Evolutionary conservation across 2,797 vertebrate species (phyloP).

Genomic region (Scyliorhinus canicula): DNA sequence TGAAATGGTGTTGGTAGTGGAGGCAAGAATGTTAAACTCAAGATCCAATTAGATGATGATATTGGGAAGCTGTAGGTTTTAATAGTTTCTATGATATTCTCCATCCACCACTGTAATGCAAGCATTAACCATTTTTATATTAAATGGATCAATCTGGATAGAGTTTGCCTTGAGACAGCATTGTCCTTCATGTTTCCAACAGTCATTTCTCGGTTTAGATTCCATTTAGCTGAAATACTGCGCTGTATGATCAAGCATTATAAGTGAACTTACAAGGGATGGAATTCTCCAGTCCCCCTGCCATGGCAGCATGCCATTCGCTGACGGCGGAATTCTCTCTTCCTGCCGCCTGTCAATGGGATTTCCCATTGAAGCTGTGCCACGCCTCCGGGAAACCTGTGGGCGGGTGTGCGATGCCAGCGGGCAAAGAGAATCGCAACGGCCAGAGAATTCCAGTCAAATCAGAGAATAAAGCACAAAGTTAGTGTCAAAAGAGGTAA

Average conservation of each 20-base stretch:
- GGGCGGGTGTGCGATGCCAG: too few relatives aligned
- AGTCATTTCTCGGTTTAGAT: neutral
- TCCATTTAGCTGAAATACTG: neutral
- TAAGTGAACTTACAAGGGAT: neutral
- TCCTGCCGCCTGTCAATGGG: too few relatives aligned
- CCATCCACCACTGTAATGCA: too few relatives aligned
- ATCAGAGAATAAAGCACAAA: neutral
- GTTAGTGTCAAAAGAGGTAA: neutral
- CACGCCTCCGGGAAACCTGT: too few relatives aligned
- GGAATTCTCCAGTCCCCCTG: too few relatives aligned
- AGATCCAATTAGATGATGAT: neutral
- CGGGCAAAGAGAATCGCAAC: too few relatives aligned
- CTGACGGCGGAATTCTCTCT: too few relatives aligned
- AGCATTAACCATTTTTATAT: neutral
- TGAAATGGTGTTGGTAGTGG: neutral
- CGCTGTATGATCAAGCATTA: neutral
- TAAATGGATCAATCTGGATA: neutral
- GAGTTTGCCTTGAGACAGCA: neutral
- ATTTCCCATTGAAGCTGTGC: too few relatives aligned
- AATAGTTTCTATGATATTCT: neutral
- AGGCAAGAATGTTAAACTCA: neutral
- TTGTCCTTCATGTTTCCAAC: neutral
- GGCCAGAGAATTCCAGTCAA: too few relatives aligned
- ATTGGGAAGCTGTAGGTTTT: neutral
- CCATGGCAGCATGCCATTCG: too few relatives aligned